A percentile compares a stretch with the other conserved stretches of the same genome.
Evolutionary conservation across 2,113 vertebrate genomes (phyloP).

Genomic region (Sturnus vulgaris): DNA sequence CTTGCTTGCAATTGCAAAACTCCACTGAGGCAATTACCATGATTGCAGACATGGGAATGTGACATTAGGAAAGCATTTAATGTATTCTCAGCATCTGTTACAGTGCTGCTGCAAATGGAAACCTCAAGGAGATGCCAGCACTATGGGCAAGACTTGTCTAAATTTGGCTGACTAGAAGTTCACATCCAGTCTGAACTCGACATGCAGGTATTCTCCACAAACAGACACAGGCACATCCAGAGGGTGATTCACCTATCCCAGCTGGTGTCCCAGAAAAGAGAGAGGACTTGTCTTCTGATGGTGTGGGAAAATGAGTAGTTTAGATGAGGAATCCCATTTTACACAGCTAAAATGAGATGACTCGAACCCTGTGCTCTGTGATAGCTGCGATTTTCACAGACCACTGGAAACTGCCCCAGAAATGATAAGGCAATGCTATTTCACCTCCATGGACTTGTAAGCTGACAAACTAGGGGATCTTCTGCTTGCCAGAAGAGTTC

Average conservation of each 20-base stretch:
- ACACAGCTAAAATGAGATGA: not conserved
- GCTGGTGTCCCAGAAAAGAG: not conserved
- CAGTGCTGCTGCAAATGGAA: constrained; percentile 41
- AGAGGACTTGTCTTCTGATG: not conserved
- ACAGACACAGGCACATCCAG: not conserved
- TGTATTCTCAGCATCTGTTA: constrained; percentile 55
- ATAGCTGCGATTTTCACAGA: not conserved
- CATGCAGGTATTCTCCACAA: not conserved
- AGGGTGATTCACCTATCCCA: not conserved
- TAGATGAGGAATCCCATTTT: not conserved
- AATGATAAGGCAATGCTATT: not conserved
- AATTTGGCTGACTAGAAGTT: not conserved
- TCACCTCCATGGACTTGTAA: not conserved
- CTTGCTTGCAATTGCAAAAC: constrained; percentile 40
- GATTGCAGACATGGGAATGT: constrained; percentile 55
- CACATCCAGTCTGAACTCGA: not conserved
- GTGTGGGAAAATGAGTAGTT: not conserved
- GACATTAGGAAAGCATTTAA: constrained; percentile 60
- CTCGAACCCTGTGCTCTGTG: not conserved
- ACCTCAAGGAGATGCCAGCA: constrained; percentile 27
- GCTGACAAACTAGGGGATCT: not conserved
- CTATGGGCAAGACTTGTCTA: not conserved
- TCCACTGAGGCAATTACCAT: constrained; percentile 29
- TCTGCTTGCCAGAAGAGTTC: not conserved
- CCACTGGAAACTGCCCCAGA: not conserved